phyloP scores from a whole-genome alignment of 2,888 invertebrate species.

The Chrysomela aeneicollis region DNA sequence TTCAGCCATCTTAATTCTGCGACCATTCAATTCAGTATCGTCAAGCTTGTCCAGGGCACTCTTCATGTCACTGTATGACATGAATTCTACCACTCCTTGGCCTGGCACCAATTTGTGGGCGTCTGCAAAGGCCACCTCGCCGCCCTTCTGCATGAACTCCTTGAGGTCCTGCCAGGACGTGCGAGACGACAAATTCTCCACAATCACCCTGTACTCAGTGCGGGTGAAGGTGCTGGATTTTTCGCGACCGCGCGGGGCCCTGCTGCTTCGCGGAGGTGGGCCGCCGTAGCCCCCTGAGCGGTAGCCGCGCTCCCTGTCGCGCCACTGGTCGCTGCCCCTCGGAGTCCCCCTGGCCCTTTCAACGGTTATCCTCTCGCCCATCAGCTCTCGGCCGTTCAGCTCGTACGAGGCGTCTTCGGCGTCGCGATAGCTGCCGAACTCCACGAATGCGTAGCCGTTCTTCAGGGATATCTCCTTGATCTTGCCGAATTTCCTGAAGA shows the following conservation, averaged over 20 bases:
- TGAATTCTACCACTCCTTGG: conserved; percentile 85
- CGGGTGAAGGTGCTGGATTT: conserved; percentile 98
- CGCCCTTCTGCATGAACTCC: conserved; percentile 97
- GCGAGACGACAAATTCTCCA: conserved; percentile 97
- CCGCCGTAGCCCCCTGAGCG: conserved; percentile 35
- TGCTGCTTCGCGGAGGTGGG: conserved; percentile 64
- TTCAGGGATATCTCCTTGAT: conserved; percentile 94
- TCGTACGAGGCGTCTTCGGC: conserved; percentile 99
- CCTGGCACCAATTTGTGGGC: conserved; percentile 80
- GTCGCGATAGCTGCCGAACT: conserved; percentile 96
- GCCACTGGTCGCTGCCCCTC: conserved; percentile 77
- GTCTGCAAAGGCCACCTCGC: conserved; percentile 96
- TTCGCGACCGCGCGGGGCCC: conserved; percentile 60
- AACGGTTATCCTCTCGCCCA: conserved; percentile 92
- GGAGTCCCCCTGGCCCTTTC: conserved; percentile 82
- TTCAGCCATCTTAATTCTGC: conserved; percentile 87
- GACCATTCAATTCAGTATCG: conserved; percentile 92
- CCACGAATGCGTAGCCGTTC: conserved; percentile 98
- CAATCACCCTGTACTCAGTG: conserved; percentile 95
- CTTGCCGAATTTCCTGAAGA: conserved; percentile 95
- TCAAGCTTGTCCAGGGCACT: conserved; percentile 94
- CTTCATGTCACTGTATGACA: conserved; percentile 89
- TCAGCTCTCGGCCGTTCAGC: conserved; percentile 93
- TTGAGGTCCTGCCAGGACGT: conserved; percentile 99
- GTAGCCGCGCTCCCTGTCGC: conserved; percentile 58